Conservation (phyloP, 2,888 invertebrate genomes). For the Ectobius pallidus region DNA sequence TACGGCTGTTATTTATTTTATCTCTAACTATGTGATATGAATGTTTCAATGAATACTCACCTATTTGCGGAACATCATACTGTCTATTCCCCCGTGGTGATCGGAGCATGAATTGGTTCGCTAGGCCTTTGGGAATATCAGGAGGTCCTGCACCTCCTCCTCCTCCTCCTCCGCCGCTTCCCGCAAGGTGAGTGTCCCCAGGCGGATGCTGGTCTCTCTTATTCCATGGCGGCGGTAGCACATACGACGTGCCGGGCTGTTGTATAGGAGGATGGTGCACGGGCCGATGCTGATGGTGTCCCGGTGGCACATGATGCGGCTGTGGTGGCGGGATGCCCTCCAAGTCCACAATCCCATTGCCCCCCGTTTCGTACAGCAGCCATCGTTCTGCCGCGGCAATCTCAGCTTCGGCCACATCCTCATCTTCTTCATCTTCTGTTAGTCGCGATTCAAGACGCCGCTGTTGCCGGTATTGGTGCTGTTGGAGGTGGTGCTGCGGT, state of each 20-base stretch:
- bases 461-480: constrained; percentile 48
- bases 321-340: constrained; percentile 36
- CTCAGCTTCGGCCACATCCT: constrained; percentile 34
- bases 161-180: constrained; percentile 67
- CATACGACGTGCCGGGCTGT: constrained; percentile 4
- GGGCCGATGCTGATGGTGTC: constrained; percentile 10
- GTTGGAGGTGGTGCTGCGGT: constrained; percentile 47
- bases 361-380: constrained; percentile 37
- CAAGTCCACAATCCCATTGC: constrained; percentile 33
- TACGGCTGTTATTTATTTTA: too few species aligned
- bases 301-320: not conserved
- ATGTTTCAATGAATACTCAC: too few species aligned
- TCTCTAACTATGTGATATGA: too few species aligned
- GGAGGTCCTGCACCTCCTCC: constrained; percentile 4
- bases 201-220: constrained; percentile 35
- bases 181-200: not conserved
- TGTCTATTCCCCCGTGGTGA: constrained; percentile 76
- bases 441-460: constrained; percentile 36
- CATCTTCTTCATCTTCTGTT: constrained; percentile 33
- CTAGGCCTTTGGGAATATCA: constrained; percentile 58
- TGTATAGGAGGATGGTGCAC: constrained; percentile 11
- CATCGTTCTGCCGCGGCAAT: constrained; percentile 38
- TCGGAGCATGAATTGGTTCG: constrained; percentile 79
- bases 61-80: constrained; percentile 87
- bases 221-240: constrained; percentile 36